Base-by-base conservation (phyloP, 2,888 invertebrate genomes). In the Thyatira batis region DNA sequence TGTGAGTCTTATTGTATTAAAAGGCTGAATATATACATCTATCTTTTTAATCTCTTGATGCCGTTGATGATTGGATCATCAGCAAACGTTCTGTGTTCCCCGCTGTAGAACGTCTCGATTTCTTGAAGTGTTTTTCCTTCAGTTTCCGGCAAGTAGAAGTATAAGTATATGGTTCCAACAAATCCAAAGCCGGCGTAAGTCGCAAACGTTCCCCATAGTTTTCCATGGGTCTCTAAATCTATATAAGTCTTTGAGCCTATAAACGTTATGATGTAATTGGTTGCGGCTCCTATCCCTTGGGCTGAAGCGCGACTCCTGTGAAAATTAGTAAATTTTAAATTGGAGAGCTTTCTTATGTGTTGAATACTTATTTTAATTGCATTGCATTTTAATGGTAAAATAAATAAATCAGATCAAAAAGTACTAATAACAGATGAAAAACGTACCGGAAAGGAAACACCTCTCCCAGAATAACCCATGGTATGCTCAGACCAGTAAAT, bases 381-480 rank as follows among this genome's bases (percentile, higher is more conserved):
- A n/a, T n/a, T n/a, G n/a, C n/a, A n/a, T n/a, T n/a, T n/a, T n/a
- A n/a, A n/a, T n/a, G n/a, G n/a, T n/a, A n/a, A n/a, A n/a, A n/a
- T n/a, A n/a, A n/a, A n/a, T n/a, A n/a, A n/a, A n/a, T n/a, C n/a
- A n/a, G n/a, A n/a, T 30, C 11, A n/a, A 21, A 39, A 17, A 4
- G 10, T 10, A n/a, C 8, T 11, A 20, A 13, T 27, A 49, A 52
- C 3, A 6, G 50, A 20, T n/a, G 49, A 50, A 3, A 20, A 52
- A 57, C 71, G 80, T 69, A 93, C 93, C 92, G 92, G 61, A 93
- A 91, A 0, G 93, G 93, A 61, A 93, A 94, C 6, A 94, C 88
- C 76, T 94, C 93, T 54, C 93, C 92, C 6, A 93, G 80, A 45
- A 93, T 65, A 55, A 93, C 89, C 93, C 93, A 94, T 1, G 93